These are phyloP conservation scores for Epicampocera succincta DNA, from an alignment of 2,888 invertebrate species.

Conservation along the genomic window DNA sequence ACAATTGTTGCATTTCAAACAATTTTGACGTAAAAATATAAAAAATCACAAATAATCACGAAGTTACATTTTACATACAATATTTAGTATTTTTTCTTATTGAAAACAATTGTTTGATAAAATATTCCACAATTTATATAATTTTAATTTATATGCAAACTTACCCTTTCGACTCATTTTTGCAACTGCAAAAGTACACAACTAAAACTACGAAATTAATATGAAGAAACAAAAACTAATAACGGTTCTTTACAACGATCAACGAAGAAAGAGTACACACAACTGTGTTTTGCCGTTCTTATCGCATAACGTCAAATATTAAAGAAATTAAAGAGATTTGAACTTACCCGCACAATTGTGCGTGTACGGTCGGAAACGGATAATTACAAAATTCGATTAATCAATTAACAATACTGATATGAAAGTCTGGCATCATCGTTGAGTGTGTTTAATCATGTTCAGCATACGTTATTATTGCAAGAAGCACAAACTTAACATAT, in stretches of 20 bases:
- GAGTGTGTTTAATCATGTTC: constrained; percentile 17
- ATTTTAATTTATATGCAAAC: constrained; percentile 48
- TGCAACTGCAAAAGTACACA: constrained; percentile 36
- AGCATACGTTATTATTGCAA: constrained; percentile 32
- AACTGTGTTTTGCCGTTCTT: constrained; percentile 20
- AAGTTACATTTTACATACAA: constrained; percentile 40
- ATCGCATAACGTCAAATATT: constrained; percentile 12
- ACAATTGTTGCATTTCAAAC: constrained; percentile 50
- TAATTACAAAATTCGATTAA: too few species aligned
- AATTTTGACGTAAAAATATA: constrained; percentile 30
- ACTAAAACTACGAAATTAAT: constrained; percentile 25
- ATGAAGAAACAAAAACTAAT: constrained; percentile 26
- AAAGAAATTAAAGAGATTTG: constrained; percentile 37
- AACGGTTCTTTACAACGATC: constrained; percentile 24
- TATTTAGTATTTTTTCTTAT: constrained; percentile 42
- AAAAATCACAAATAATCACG: constrained; percentile 38
- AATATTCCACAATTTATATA: constrained; percentile 31
- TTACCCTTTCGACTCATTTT: constrained; percentile 58
- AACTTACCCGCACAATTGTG: constrained; percentile 41
- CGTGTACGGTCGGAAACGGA: constrained; percentile 41
- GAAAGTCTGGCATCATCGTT: constrained; percentile 3
- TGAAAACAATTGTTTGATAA: constrained; percentile 48
- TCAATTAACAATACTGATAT: too few species aligned
- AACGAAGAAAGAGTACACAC: constrained; percentile 23
- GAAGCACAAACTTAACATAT: constrained; percentile 31